Evolutionary conservation across 2,797 vertebrate species (phyloP).

Genomic region (Petrocephalus schoutedeni): DNA sequence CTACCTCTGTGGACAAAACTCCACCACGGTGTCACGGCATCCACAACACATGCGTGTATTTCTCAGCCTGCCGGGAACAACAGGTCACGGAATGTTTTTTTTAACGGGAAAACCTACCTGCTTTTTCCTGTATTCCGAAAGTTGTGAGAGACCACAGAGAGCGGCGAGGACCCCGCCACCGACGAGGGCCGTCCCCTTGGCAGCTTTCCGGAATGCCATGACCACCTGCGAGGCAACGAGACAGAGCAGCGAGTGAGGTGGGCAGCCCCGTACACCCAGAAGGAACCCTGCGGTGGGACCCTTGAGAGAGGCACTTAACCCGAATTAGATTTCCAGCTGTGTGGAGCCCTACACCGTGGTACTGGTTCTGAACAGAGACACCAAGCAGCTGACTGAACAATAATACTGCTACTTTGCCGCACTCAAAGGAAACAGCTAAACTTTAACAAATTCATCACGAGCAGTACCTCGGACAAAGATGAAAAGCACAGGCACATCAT

Average conservation of each 20-base stretch:
- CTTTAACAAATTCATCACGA: neutral
- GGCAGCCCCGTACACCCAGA: neutral
- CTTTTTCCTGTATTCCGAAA: constrained; percentile 65
- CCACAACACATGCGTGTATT: neutral
- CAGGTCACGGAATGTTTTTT: neutral
- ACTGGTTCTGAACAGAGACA: neutral
- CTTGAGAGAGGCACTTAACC: neutral
- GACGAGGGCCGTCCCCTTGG: constrained; percentile 66
- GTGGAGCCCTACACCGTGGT: too few species aligned
- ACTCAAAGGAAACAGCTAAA: neutral
- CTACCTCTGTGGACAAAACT: neutral
- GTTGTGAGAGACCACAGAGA: constrained; percentile 65
- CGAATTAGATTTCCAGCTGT: neutral
- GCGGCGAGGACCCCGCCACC: constrained; percentile 66
- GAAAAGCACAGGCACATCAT: neutral
- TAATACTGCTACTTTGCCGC: neutral
- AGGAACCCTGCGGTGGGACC: neutral
- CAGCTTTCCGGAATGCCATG: constrained; percentile 71
- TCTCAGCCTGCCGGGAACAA: neutral
- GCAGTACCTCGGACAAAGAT: neutral
- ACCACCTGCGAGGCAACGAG: constrained; percentile 29
- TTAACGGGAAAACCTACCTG: constrained; percentile 42
- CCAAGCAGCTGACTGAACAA: neutral
- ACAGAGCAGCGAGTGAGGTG: neutral
- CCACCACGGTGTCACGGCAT: neutral